phyloP scores from a whole-genome alignment of 2,113 vertebrate genomes.

The Stegastes partitus region DNA sequence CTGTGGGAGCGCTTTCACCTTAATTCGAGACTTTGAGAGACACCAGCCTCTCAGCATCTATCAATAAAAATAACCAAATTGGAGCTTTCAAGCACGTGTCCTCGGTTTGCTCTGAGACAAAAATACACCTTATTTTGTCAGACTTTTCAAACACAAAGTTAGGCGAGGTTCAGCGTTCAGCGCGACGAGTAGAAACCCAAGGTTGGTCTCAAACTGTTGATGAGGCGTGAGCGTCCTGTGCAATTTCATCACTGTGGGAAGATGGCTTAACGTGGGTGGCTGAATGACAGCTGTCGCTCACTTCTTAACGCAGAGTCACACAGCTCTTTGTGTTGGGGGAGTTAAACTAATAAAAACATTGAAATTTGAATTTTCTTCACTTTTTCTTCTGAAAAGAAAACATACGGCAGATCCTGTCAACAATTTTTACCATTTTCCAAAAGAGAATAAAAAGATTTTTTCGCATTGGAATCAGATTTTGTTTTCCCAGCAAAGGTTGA shows the following conservation, averaged over 20 bases:
- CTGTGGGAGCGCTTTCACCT: conserved; percentile 49
- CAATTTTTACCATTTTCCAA: background rate
- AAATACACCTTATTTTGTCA: conserved; percentile 55
- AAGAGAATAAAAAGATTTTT: no score
- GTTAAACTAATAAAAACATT: conserved; percentile 4
- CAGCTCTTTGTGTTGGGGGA: background rate
- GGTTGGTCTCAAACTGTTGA: conserved; percentile 57
- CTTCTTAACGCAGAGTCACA: conserved; percentile 8
- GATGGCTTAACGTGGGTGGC: conserved; percentile 23
- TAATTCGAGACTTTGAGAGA: conserved; percentile 59
- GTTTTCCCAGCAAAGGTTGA: no score
- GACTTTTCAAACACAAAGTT: conserved; percentile 41
- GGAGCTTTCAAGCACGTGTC: conserved; percentile 53
- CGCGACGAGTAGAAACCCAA: conserved; percentile 18
- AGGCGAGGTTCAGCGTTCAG: conserved; percentile 10
- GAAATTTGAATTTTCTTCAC: background rate
- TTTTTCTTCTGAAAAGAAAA: background rate
- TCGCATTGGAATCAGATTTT: no score
- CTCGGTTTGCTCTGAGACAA: conserved; percentile 55
- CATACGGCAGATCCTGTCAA: background rate
- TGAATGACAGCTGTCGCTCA: conserved; percentile 56
- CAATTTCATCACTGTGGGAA: conserved; percentile 17
- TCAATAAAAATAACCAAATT: conserved; percentile 69
- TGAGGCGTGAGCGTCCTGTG: conserved; percentile 17
- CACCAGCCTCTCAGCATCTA: conserved; percentile 57